Conservation (phyloP, 2,113 vertebrate genomes). For the Lycaon pictus region DNA sequence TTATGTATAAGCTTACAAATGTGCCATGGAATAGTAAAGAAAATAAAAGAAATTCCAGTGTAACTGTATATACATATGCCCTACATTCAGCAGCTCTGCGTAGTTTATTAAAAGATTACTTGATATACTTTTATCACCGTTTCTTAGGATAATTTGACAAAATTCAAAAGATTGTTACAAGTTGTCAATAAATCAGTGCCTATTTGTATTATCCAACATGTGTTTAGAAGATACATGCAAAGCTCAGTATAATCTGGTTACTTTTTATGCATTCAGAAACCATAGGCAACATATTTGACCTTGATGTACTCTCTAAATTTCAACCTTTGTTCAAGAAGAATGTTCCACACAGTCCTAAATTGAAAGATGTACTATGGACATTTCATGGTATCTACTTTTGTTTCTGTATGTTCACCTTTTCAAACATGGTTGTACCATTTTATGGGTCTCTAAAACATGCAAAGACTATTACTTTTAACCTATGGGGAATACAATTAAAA, state of each 20-base stretch:
- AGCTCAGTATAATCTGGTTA: not conserved
- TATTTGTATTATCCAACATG: not conserved
- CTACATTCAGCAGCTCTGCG: not conserved
- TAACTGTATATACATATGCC: not conserved
- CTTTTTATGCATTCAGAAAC: conserved; percentile 12
- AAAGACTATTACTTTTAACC: not conserved
- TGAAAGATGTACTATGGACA: not conserved
- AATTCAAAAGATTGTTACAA: not conserved
- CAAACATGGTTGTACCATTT: not conserved
- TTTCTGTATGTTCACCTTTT: not conserved
- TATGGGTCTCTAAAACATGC: not conserved
- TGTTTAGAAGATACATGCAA: conserved; percentile 44
- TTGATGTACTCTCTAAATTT: not conserved
- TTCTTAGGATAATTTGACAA: not conserved
- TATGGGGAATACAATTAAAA: not conserved
- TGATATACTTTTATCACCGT: conserved; percentile 16
- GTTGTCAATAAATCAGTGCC: not conserved
- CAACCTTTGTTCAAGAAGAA: not conserved
- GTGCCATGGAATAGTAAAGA: not conserved
- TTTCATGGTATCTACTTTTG: not conserved
- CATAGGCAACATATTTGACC: not conserved
- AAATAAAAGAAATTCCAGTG: not conserved
- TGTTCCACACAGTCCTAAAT: not conserved
- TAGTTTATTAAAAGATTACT: conserved; percentile 44
- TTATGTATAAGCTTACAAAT: not conserved